These are phyloP conservation scores for Andrena fulva DNA, from an alignment of 2,888 invertebrate species.

Conservation along the genomic window DNA sequence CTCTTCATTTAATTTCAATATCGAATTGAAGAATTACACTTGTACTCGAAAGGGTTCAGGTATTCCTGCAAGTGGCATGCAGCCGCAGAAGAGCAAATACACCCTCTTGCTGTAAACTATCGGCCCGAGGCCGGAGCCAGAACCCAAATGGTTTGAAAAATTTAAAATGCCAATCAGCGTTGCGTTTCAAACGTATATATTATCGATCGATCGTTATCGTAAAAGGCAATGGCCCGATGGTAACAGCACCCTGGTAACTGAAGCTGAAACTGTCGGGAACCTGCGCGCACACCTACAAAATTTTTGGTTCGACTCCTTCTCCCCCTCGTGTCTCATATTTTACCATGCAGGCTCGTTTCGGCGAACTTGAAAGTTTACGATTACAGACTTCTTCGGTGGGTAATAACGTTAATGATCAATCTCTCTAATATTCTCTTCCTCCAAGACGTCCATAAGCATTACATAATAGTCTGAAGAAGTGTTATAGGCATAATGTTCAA, in stretches of 20 bases:
- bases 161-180: conserved; percentile 82
- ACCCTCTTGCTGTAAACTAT: conserved; percentile 52
- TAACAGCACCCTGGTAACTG: conserved; percentile 74
- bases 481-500: background rate
- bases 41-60: background rate
- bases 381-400: background rate
- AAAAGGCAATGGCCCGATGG: conserved; percentile 81
- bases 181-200: conserved; percentile 73
- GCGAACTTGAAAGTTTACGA: conserved; percentile 12
- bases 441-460: background rate
- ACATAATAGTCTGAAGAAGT: background rate
- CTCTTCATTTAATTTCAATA: too few species aligned
- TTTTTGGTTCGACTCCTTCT: conserved; percentile 35
- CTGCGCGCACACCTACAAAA: conserved; percentile 43
- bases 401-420: background rate
- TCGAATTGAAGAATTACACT: background rate
- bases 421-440: background rate
- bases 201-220: conserved; percentile 77
- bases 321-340: background rate
- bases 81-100: conserved; percentile 34
- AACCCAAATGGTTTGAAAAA: conserved; percentile 80
- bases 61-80: conserved; percentile 9
- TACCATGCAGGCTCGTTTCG: background rate
- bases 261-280: conserved; percentile 73
- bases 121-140: conserved; percentile 49